Evolutionary conservation across 2,113 vertebrate species (phyloP), one percentile per base, ranked within the genome.

Genomic region (Amphiprion ocellaris): DNA sequence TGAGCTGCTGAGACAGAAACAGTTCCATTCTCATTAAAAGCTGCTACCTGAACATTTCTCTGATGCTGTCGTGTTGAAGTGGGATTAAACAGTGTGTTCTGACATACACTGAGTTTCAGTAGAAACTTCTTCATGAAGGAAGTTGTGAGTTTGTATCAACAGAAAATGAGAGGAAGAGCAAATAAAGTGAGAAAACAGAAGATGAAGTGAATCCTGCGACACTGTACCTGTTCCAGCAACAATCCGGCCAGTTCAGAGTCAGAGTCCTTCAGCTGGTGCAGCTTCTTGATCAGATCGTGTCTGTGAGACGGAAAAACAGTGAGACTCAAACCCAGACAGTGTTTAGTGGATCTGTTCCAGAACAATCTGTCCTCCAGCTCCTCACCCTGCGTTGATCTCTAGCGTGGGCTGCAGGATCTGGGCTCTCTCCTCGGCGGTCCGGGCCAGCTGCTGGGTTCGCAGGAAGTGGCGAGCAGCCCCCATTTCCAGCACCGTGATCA

Each of bases 401-500:
- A 99, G 93, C 0, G 97, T 99, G 86, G 98, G 98, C 92, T 99
- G 98, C 55, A 99, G 92, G 47, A 99, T 95, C 93, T 99, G 97
- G 0, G 97, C 96, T 1, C 96, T 95, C 78, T 99, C 97, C 89
- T 99, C 98, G 0, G 93, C 89, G 21, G 93, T 97, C 87, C 94
- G 96, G 60, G 97, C 96, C 81, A 99, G 90, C 93, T 99, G 98
- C 92, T 98, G 98, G 81, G 98, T 98, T 85, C 97, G 97, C 52
- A 99, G 95, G 82, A 99, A 99, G 92, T 99, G 98, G 5, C 98
- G 96, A 1, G 97, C 97, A 0, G 98, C 97, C 0, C 98, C 98
- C 98, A 99, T 99, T 93, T 99, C 98, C 4, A 99, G 94, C 90
- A 99, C 97, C 0, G 98, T 99, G 92, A 99, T 96, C 98, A 99